Percentiles rank a stretch among this genome's conserved stretches.
phyloP scores from a whole-genome alignment of 2,888 invertebrate genomes.

The Oxytorus armatus region DNA sequence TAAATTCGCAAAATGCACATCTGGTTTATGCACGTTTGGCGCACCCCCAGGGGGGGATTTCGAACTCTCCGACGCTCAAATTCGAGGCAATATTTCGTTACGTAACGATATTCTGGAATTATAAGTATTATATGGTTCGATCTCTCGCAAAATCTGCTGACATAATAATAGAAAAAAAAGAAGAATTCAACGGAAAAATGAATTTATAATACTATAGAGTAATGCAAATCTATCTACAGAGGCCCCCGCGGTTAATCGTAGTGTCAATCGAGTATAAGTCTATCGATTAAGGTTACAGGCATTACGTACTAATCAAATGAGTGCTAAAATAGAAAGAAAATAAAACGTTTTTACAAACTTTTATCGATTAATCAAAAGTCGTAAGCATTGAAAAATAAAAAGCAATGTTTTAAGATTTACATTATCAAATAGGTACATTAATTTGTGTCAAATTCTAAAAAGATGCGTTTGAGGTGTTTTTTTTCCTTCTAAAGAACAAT shows the following conservation, averaged over 20 bases:
- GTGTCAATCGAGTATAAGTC: constrained; percentile 60
- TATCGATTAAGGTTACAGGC: constrained; percentile 34
- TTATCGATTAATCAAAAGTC: neutral
- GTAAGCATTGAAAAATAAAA: no score
- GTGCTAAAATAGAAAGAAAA: neutral
- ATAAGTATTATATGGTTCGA: neutral
- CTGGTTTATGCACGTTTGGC: no score
- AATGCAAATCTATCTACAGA: constrained; percentile 80
- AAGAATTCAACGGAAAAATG: constrained; percentile 50
- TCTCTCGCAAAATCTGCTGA: constrained; percentile 33
- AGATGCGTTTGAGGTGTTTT: no score
- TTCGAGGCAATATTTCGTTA: constrained; percentile 3
- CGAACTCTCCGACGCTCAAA: constrained; percentile 1
- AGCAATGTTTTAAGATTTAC: no score
- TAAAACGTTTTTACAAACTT: neutral
- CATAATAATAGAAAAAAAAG: neutral
- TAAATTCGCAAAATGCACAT: no score
- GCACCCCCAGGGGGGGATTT: no score
- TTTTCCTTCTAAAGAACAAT: no score
- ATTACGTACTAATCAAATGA: neutral
- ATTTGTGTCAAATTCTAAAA: neutral
- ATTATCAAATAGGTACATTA: no score
- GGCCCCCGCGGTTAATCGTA: constrained; percentile 75
- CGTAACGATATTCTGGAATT: constrained; percentile 2
- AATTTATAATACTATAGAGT: constrained; percentile 65